phyloP scores from a whole-genome alignment of 1,140 invertebrate species.

The Philopotamus ludificatus region DNA sequence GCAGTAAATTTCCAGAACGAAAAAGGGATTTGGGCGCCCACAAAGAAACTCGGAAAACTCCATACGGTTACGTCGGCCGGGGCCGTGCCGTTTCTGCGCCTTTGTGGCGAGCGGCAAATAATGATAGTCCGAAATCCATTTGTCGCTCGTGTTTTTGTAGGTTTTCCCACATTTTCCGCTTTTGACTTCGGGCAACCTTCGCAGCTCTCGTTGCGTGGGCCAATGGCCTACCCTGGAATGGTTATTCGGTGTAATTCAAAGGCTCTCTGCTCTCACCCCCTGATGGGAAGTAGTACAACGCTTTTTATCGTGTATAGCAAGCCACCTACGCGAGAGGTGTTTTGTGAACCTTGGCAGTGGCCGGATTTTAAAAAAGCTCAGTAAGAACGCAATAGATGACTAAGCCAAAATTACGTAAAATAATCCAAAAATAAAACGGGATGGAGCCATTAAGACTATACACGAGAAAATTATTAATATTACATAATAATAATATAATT shows the following conservation, averaged over 20 bases:
- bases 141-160: conserved; percentile 30
- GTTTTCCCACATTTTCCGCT: conserved; percentile 16
- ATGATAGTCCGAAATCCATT: conserved; percentile 30
- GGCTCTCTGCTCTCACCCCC: background rate
- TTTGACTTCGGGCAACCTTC: background rate
- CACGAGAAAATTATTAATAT: no score
- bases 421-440: no score
- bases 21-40: background rate
- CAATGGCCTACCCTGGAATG: background rate
- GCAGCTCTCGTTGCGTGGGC: background rate
- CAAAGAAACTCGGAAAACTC: background rate
- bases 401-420: no score
- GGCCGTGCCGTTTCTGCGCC: conserved; percentile 23
- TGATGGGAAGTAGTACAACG: no score
- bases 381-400: no score
- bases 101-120: conserved; percentile 26
- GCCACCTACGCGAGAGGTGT: background rate
- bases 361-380: background rate
- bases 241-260: conserved; percentile 18
- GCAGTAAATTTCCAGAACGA: background rate
- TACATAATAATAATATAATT: no score
- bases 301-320: no score
- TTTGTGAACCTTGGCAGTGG: background rate
- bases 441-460: no score
- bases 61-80: conserved; percentile 15